Base-by-base conservation (phyloP, 2,888 invertebrate genomes). In the Catocala sponsa region DNA sequence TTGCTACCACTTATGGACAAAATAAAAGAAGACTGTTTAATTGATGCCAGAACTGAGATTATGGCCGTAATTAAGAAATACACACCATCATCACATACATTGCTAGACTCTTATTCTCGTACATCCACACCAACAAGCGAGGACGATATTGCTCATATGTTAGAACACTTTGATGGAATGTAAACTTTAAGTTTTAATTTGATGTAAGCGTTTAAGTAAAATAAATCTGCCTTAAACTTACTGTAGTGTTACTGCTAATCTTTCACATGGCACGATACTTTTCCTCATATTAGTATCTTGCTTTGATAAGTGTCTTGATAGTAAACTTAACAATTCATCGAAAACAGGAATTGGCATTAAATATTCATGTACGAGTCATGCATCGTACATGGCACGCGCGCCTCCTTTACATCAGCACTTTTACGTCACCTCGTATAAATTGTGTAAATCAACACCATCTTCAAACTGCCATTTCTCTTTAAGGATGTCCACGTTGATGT, bases 41-140 rank as follows among this genome's bases (percentile, higher is more conserved):
- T 68, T 68, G 68, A 68, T 68, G 65, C 59, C 58, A 68, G 62
- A 65, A 68, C 68, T 54, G 62, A 68, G 65, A 68, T 68, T 70
- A 70, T 70, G 70, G 64, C 68, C 55, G 66, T 68, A 70, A 70
- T 67, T 66, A 73, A 73, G 57, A 68, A 73, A 67, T 67, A 73
- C 59, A 68, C 61, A 70, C 70, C 68, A 73, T 41, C 72, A 73
- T 73, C 66, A 68, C 68, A 68, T 71, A 68, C 66, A 70, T 59
- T 64, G 55, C 47, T 57, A 66, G 70, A 70, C 58, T 71, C 71
- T 54, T 71, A 70, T 62, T 68, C 68, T 70, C 65, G 63, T 65
- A 68, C 68, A 68, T 67, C 64, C 64, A 60, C 64, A 64, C 67
- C 67, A 67, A 64, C 67, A 67, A 67, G 67, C 70, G 70, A 72